Evolutionary conservation across 2,797 vertebrate species (phyloP).

Genomic region (Merluccius polli): DNA sequence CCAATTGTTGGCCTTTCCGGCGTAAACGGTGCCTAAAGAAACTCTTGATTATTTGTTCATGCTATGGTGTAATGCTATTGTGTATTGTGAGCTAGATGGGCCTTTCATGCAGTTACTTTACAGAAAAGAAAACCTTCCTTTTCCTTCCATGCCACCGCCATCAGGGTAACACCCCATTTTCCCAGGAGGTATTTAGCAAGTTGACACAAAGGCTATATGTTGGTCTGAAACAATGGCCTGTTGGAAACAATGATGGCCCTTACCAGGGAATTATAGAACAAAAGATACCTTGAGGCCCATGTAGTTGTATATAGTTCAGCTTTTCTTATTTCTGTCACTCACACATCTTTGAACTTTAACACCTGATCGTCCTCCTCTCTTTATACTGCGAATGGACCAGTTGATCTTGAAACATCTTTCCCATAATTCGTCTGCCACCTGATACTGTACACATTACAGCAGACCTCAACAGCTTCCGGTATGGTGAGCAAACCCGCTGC

Average conservation of each 20-base stretch:
- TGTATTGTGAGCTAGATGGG: background rate
- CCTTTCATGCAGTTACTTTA: background rate
- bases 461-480: conserved; percentile 47
- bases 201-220: too few species aligned
- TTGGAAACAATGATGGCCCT: background rate
- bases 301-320: background rate
- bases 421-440: conserved; percentile 24
- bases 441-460: conserved; percentile 67
- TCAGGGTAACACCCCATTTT: conserved; percentile 32
- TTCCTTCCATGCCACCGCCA: conserved; percentile 45
- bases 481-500: conserved; percentile 53
- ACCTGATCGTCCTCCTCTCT: too few species aligned
- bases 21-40: background rate
- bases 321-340: background rate
- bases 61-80: background rate
- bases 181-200: conserved; percentile 9
- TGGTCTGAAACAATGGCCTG: background rate
- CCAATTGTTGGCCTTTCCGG: conserved; percentile 16
- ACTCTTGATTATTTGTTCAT: background rate
- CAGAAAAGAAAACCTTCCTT: conserved; percentile 34
- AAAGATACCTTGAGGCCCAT: background rate
- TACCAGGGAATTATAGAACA: background rate
- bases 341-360: background rate
- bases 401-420: background rate
- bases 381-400: background rate